Evolutionary conservation across 2,113 vertebrate genomes (phyloP).

Genomic region (Nycticryphes semicollaris): DNA sequence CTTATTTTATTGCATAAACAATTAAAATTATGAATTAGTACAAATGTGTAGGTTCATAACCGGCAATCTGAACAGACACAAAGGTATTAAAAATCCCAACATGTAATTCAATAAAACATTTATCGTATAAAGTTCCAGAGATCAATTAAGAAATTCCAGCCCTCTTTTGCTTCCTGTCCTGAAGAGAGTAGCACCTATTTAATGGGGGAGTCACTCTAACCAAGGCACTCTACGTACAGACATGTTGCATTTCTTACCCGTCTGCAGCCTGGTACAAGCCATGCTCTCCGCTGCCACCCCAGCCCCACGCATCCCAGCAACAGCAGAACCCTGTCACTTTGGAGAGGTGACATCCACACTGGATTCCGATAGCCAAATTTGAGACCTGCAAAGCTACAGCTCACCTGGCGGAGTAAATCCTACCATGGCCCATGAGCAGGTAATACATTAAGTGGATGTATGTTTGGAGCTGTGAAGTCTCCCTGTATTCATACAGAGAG

Average conservation of each 20-base stretch:
- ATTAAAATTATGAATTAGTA: constrained; percentile 69
- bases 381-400: neutral
- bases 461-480: neutral
- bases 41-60: constrained; percentile 68
- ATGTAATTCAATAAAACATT: constrained; percentile 41
- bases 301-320: rapidly evolving
- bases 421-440: neutral
- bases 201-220: neutral
- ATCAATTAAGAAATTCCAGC: constrained; percentile 16
- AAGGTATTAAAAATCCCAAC: constrained; percentile 47
- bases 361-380: neutral
- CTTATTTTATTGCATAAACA: constrained; percentile 80
- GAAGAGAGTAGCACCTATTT: neutral
- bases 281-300: rapidly evolving
- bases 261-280: neutral
- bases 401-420: neutral
- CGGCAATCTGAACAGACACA: constrained; percentile 59
- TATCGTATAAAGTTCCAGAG: constrained; percentile 21
- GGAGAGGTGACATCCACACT: too few relatives aligned
- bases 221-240: neutral
- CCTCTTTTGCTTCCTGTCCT: neutral
- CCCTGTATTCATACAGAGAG: neutral
- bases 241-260: neutral
- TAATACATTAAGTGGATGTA: neutral
- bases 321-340: neutral